phyloP scores from a whole-genome alignment of 2,797 vertebrate species.

The Eulemur mongoz region DNA sequence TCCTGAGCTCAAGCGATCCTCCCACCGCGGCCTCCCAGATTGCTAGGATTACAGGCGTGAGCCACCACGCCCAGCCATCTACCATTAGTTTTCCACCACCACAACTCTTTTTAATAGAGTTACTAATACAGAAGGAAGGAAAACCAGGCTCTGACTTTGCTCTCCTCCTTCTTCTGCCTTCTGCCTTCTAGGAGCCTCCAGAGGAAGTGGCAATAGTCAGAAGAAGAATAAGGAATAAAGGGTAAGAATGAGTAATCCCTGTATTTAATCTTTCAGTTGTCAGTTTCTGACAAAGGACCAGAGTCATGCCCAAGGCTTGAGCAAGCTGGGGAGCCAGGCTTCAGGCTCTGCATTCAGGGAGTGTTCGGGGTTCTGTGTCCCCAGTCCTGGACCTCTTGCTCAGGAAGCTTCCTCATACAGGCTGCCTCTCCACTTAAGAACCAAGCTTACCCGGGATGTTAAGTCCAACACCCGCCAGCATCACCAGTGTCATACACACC shows the following conservation, averaged over 20 bases:
- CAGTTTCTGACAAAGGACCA: constrained; percentile 65
- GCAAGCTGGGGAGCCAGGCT: neutral
- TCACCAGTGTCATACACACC: neutral
- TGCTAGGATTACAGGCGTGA: too few relatives aligned
- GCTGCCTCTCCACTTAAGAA: neutral
- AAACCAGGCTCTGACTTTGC: neutral
- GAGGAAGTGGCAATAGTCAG: neutral
- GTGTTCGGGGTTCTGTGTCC: neutral
- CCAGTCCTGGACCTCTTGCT: neutral
- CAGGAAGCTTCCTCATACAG: neutral
- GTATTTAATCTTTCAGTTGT: neutral
- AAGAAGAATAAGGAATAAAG: constrained; percentile 55
- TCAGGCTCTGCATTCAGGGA: neutral
- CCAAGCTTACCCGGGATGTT: neutral
- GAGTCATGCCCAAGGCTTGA: constrained; percentile 45
- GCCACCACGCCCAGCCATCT: too few relatives aligned
- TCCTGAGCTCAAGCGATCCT: too few relatives aligned
- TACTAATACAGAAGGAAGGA: neutral
- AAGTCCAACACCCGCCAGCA: neutral
- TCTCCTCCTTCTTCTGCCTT: neutral
- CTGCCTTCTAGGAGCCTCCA: neutral
- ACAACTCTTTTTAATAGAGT: constrained; percentile 6
- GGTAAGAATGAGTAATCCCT: neutral
- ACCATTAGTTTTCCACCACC: neutral
- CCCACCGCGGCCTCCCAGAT: too few relatives aligned